Percentiles rank a stretch among this genome's conserved stretches.
These are phyloP conservation scores for Phytoseiulus persimilis DNA, from an alignment of 2,888 invertebrate genomes.

Conservation along the genomic window DNA sequence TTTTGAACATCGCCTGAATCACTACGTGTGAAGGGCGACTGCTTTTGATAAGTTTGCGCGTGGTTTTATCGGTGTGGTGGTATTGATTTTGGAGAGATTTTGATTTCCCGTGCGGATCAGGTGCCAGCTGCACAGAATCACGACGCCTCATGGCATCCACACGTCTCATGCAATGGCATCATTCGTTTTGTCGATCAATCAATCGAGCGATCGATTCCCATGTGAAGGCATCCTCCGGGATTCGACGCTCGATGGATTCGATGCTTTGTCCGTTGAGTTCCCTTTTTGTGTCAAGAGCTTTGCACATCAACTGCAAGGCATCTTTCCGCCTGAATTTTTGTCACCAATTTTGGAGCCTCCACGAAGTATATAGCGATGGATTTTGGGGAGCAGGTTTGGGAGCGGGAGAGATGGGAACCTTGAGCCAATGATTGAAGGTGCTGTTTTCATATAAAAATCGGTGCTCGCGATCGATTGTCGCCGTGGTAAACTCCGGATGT, in stretches of 20 bases:
- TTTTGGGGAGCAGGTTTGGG: neutral
- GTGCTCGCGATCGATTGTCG: neutral
- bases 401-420: neutral
- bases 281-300: neutral
- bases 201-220: neutral
- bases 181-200: neutral
- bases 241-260: neutral
- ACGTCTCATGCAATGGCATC: neutral
- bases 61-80: neutral
- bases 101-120: neutral
- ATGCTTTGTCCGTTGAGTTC: neutral
- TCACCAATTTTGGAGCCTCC: neutral
- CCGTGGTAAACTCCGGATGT: neutral
- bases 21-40: neutral
- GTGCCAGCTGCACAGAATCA: neutral
- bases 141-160: neutral
- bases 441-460: neutral
- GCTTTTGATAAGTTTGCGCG: neutral
- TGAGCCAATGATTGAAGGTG: neutral
- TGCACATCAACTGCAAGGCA: neutral
- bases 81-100: neutral
- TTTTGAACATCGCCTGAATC: neutral
- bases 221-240: neutral
- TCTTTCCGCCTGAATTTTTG: neutral
- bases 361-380: neutral